Conservation (phyloP, 2,888 invertebrate genomes). For the Pediacus dermestoides region DNA sequence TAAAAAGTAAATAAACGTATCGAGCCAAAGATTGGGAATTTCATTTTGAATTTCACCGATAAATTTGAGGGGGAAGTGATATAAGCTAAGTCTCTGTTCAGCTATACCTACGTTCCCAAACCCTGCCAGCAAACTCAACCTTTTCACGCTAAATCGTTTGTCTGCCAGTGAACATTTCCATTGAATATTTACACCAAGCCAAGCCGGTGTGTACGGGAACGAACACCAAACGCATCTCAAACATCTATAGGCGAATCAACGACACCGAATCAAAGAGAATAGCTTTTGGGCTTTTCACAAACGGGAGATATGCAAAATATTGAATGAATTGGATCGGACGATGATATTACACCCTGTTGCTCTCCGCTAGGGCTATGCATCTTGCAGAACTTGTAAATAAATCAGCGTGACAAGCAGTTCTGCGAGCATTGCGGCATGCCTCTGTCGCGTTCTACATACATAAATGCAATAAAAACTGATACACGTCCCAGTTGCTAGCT, state of each 20-base stretch:
- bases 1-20: constrained; percentile 20
- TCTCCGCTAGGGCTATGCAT: constrained; percentile 16
- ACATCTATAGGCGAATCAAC: neutral
- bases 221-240: neutral
- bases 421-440: constrained; percentile 6
- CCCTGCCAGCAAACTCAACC: constrained; percentile 13
- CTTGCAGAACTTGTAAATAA: constrained; percentile 22
- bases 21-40: constrained; percentile 11
- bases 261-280: constrained; percentile 1
- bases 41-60: constrained; percentile 18
- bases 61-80: constrained; percentile 19
- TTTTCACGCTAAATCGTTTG: constrained; percentile 23
- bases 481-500: constrained; percentile 13
- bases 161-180: constrained; percentile 19
- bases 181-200: constrained; percentile 21
- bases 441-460: constrained; percentile 10
- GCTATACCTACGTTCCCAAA: no score
- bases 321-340: neutral
- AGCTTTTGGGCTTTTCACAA: constrained; percentile 5
- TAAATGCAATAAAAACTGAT: constrained; percentile 21
- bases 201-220: neutral
- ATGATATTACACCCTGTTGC: constrained; percentile 19
- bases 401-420: constrained; percentile 21
- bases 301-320: constrained; percentile 3
- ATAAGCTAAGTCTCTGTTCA: no score